Conservation (phyloP, 2,113 vertebrate genomes). For the Rhinolophus sinicus region DNA sequence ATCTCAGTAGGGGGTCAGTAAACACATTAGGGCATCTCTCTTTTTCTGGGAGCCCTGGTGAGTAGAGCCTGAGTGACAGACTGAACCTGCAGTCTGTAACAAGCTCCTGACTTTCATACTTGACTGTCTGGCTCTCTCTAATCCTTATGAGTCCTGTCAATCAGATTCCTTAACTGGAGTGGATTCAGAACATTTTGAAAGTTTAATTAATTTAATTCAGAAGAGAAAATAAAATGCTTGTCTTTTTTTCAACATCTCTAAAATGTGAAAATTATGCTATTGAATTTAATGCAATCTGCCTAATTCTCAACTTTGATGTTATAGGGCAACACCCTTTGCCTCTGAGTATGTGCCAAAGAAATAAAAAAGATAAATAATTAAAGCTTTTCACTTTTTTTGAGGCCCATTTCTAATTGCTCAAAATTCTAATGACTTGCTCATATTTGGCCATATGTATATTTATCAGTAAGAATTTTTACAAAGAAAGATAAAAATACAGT, state of each 20-base stretch:
- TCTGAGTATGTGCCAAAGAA: background rate
- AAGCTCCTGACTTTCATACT: background rate
- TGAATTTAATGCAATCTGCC: background rate
- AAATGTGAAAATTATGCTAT: background rate
- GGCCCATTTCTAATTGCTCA: background rate
- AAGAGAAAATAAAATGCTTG: background rate
- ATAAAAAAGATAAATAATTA: background rate
- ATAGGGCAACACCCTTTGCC: background rate
- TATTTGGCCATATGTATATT: background rate
- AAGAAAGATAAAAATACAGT: background rate
- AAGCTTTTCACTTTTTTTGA: background rate
- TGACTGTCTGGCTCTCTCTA: background rate
- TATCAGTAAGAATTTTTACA: background rate
- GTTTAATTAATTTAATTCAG: background rate
- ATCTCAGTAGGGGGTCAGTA: background rate
- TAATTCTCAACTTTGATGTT: background rate
- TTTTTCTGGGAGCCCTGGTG: background rate
- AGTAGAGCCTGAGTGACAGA: background rate
- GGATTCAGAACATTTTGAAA: background rate
- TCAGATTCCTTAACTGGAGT: background rate
- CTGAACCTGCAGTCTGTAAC: background rate
- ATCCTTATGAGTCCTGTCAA: background rate
- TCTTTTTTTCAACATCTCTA: background rate
- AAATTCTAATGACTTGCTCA: background rate
- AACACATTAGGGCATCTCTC: background rate